Base-by-base conservation (phyloP, 2,113 vertebrate genomes). In the Nannospalax galili region DNA sequence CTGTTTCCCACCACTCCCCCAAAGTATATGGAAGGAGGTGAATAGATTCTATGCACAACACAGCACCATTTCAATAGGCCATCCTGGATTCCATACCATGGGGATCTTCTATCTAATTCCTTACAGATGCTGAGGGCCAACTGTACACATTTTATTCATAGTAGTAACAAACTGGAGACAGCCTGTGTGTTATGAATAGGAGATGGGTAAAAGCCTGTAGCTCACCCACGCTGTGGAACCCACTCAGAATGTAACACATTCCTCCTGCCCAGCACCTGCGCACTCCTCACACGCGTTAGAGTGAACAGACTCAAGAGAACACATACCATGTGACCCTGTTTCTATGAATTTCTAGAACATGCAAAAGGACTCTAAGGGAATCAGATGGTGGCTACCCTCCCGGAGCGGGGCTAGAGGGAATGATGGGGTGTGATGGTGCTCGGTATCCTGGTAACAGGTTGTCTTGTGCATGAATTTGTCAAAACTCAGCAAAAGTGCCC, bases 111-210 rank as follows among this genome's bases (percentile, higher is more conserved):
- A 75, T 62, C 35, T 56, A 45, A 35, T 45, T 58, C 56, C 70
- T 42, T 62, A 40, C 72, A 74, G 86, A 42, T 22, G 35, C 56
- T 11, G 19, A 88, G 86, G 52, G 72, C 75, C 72, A 37, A 88
- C 37, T 88, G 86, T 64, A 45, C 86, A 9, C 65, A 37, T 42
- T 88, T 75, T 88, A 88, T 88, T 88, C 86, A 88, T 88, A 75
- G 72, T 75, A 75, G 72, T 88, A 56, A 45, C 22, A 89, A 37
- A 14, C 37, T 64, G 26, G 74, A 60, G 80, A 62, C 20, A 86
- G 52, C 35, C 64, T 28, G 14, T 35, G 58, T 42, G 37, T 19
- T 64, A 42, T 45, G 8, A 20, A 52, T 42, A 42, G 90, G 80
- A 90, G 45, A 48, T 3, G 40, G 52, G 9, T 42, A 10, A 35